These are phyloP conservation scores for Pluvialis apricaria DNA, from an alignment of 2,113 vertebrate species.

Conservation along the genomic window DNA sequence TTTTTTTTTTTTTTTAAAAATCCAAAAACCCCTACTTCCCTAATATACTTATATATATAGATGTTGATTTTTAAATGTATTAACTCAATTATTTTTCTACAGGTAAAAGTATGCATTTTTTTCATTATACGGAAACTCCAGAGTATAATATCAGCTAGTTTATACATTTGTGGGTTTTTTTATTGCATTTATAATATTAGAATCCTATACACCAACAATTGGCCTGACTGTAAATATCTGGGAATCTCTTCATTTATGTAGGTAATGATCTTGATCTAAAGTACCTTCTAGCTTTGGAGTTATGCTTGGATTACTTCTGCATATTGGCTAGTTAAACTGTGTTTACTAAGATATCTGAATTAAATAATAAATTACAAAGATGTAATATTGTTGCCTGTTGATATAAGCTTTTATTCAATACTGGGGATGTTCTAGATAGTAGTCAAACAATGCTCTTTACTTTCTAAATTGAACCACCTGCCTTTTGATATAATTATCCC, in stretches of 20 bases:
- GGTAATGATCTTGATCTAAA: not conserved
- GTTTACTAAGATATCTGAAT: slow-evolving; percentile 29
- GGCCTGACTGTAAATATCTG: not conserved
- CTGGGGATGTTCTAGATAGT: not conserved
- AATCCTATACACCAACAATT: not conserved
- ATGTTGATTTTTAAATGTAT: not conserved
- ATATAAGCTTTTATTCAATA: slow-evolving; percentile 58
- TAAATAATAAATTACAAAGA: slow-evolving; percentile 59
- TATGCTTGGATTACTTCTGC: slow-evolving; percentile 9
- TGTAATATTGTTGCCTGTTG: not conserved
- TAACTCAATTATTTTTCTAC: not conserved
- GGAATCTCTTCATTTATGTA: not conserved
- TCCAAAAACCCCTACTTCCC: not conserved
- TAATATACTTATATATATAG: not conserved
- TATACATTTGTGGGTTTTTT: not conserved
- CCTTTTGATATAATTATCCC: slow-evolving; percentile 72
- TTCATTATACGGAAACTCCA: not conserved
- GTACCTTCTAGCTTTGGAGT: not conserved
- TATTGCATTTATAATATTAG: not conserved
- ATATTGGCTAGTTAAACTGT: slow-evolving; percentile 27
- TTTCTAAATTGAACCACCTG: slow-evolving; percentile 56
- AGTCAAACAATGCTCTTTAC: slow-evolving; percentile 42
- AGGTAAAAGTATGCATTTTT: not conserved
- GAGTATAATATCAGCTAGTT: not conserved
- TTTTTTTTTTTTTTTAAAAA: not conserved